Conservation (phyloP, 1,140 invertebrate species). For the Drosophila aff. region DNA sequence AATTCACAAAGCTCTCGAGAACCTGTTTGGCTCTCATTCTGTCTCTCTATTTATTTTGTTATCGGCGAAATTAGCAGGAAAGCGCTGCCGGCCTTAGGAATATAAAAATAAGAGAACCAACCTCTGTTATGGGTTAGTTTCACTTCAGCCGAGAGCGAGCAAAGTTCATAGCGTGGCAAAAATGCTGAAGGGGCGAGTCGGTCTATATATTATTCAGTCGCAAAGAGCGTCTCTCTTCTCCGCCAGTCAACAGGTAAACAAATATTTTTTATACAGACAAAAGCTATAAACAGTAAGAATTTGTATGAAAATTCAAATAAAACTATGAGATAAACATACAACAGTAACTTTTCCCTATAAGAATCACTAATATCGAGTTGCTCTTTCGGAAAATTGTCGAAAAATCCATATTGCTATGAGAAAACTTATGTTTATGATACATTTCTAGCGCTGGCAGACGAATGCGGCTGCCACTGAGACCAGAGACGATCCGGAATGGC, state of each 20-base stretch:
- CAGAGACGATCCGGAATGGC: conserved; percentile 47
- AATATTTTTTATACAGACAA: neutral
- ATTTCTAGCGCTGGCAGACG: conserved; percentile 49
- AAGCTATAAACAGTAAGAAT: neutral
- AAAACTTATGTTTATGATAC: neutral
- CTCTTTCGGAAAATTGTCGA: neutral
- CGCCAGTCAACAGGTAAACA: conserved; percentile 25
- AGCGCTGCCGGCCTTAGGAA: neutral
- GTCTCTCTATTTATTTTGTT: conserved; percentile 15
- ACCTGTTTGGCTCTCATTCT: conserved; percentile 8
- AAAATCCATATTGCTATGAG: neutral
- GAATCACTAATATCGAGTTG: too few species aligned
- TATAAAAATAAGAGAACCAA: neutral
- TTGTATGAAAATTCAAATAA: neutral
- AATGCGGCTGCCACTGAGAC: conserved; percentile 17
- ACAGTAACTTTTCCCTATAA: neutral
- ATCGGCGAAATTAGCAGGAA: conserved; percentile 11
- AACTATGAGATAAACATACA: neutral
- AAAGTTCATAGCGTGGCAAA: conserved; percentile 12
- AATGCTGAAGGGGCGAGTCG: conserved; percentile 24
- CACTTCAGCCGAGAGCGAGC: neutral
- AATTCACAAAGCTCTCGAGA: conserved; percentile 5
- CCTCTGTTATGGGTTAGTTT: neutral
- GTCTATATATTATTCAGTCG: conserved; percentile 14
- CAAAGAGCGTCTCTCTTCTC: conserved; percentile 9